Base-by-base conservation (phyloP, 1,140 invertebrate species). In the Aphaenogaster ashmeadi region DNA sequence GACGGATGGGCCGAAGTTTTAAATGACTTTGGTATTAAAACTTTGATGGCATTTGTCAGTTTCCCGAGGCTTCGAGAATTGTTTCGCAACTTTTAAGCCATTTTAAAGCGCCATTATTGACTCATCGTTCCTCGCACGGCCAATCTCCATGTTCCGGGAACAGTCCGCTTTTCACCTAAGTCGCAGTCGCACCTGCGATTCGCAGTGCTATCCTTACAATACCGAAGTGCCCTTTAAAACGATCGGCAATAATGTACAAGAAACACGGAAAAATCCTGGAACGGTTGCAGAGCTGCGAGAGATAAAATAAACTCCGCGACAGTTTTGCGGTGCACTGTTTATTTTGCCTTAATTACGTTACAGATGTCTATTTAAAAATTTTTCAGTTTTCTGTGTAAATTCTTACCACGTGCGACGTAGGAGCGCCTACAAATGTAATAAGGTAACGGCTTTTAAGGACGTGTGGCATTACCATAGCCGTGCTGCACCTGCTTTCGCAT, bases 31-130 rank as follows among this genome's bases (percentile, higher is more conserved):
- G 91, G 93, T 91, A 93, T 93, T 93, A 93, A 93, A 93, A 93
- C 92, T 93, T 93, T 93, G 92, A 93, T 93, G 92, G 93, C 92
- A 93, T 93, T 93, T 93, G 93, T 93, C 93, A 93, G 92, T 93
- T 93, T 92, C 90, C 90, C 86, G 72, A 79, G 86, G 86, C 90
- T 91, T 88, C 87, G 86, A 84, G 88, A 92, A 93, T 93, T 93
- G 92, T 93, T 93, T 92, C 89, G 88, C 78, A 93, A 93, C 93
- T 93, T 91, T 91, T 91, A 91, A 91, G 90, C 87, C 89, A 91
- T 91, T 91, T 91, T 91, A 91, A 91, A 91, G 90, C 87, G 74
- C 75, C 90, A 89, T 91, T 91, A 91, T 91, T 91, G 90, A 91
- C 90, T 91, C 84, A 88, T 85, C 87, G 83, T 87, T 84, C 79